Percentiles rank a stretch among this genome's conserved stretches.
These are phyloP conservation scores for Prosopocoilus inquinatus DNA, from an alignment of 2,888 invertebrate genomes.

Conservation along the genomic window DNA sequence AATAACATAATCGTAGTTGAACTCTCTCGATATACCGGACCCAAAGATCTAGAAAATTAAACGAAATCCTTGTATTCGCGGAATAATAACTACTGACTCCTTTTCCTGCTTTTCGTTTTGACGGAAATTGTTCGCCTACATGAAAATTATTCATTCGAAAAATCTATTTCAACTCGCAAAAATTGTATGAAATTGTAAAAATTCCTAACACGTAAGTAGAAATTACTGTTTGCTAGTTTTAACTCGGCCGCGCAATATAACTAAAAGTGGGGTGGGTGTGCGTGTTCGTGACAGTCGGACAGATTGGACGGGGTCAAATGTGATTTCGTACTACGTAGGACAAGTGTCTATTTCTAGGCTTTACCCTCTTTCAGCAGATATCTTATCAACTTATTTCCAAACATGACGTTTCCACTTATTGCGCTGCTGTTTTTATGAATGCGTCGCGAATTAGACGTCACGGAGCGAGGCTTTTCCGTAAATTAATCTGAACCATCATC, in stretches of 20 bases:
- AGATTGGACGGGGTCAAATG: slow-evolving; percentile 21
- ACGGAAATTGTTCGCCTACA: too few species aligned
- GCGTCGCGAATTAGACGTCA: too few species aligned
- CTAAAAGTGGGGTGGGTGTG: not conserved
- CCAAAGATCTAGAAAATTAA: too few species aligned
- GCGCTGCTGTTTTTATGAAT: too few species aligned
- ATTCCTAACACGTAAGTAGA: slow-evolving; percentile 2
- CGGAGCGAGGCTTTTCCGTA: too few species aligned
- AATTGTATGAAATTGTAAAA: not conserved
- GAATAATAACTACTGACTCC: too few species aligned
- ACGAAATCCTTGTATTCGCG: too few species aligned
- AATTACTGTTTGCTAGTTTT: slow-evolving; percentile 9
- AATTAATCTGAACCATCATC: too few species aligned
- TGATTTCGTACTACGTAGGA: slow-evolving; percentile 9
- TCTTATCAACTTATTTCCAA: slow-evolving; percentile 17
- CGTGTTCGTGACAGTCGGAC: slow-evolving; percentile 20
- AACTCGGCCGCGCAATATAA: slow-evolving; percentile 5
- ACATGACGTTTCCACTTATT: slow-evolving; percentile 14
- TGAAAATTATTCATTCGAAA: too few species aligned
- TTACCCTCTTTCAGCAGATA: slow-evolving; percentile 11
- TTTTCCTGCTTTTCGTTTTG: too few species aligned
- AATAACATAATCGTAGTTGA: too few species aligned
- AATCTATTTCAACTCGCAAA: not conserved
- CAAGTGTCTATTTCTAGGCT: slow-evolving; percentile 15
- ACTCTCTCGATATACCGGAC: too few species aligned